Evolutionary conservation across 2,113 vertebrate species (phyloP), one percentile per base, ranked within the genome.

Genomic region (Nematolebias whitei): DNA sequence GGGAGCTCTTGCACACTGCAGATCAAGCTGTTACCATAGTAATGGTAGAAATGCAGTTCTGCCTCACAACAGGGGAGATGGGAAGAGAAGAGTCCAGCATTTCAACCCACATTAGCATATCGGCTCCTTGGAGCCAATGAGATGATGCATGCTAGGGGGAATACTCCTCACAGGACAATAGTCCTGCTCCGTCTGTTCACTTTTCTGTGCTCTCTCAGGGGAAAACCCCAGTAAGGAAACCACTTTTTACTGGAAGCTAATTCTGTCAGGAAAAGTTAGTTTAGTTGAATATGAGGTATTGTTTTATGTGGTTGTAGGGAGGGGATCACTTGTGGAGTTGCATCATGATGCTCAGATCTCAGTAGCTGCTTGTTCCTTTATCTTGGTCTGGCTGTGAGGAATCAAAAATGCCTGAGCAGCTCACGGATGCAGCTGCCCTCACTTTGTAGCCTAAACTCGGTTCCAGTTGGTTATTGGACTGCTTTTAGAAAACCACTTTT

Each of bases 21-120:
- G 85, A 90, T 88, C 86, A 88, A 81, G 83, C 71, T 78, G 91
- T 92, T 92, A 74, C 89, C 84, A 90, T 91, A 83, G 90, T 50
- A 86, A 91, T 77, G 53, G 74, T 68, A 83, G 84, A 87, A 87
- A 90, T 83, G 79, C 76, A 71, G 51, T 83, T 83, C 77, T 79
- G 76, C 69, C 48, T 68, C 85, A 82, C 87, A 90, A 85, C 78
- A 71, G 83, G 83, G 76, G 83, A 76, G 65, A 77, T 49, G 70
- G 76, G 71, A 78, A 80, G 67, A 72, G 77, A 84, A 73, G 72
- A 68, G 86, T 87, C 87, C 74, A 48, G 68, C 71, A 70, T 89
- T 90, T 88, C 74, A 71, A 82, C 76, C 73, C 74, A 5, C 72
- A 92, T 92, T 93, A 87, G 87, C 90, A 92, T 92, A 87, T 73